A percentile compares a stretch with the other conserved stretches of the same genome.
Evolutionary conservation across 2,797 vertebrate species (phyloP).

Genomic region (Lepidocolaptes lacrymiger): DNA sequence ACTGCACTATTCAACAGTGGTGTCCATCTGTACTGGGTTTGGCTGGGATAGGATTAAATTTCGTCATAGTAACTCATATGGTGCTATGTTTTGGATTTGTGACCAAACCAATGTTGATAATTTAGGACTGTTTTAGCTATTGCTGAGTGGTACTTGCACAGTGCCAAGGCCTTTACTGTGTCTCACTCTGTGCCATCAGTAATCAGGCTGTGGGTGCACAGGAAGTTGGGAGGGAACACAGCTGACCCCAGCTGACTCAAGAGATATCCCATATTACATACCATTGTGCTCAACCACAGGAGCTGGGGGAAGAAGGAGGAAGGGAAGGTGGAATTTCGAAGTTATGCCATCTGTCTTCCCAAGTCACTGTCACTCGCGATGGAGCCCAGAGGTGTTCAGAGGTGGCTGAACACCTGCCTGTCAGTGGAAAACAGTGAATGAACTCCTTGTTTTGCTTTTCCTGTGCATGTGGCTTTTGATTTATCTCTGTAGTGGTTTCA

Average conservation of each 20-base stretch:
- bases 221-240: neutral
- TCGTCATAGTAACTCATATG: neutral
- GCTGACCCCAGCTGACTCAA: neutral
- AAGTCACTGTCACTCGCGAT: accelerated
- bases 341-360: accelerated
- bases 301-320: neutral
- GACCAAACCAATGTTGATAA: neutral
- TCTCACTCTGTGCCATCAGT: accelerated
- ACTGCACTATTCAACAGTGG: neutral
- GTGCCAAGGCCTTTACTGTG: neutral
- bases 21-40: neutral
- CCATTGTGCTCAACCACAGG: neutral
- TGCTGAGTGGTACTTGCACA: neutral
- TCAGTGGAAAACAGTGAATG: neutral
- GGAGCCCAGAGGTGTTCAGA: neutral
- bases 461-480: accelerated
- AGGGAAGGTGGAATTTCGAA: neutral
- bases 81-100: neutral
- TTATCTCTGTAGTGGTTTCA: no score
- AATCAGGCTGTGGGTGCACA: accelerated
- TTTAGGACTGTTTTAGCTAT: neutral
- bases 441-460: neutral
- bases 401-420: neutral
- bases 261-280: neutral
- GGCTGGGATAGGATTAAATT: neutral